Conservation (phyloP, 2,797 vertebrate genomes). For the Premnoplex brunnescens region DNA sequence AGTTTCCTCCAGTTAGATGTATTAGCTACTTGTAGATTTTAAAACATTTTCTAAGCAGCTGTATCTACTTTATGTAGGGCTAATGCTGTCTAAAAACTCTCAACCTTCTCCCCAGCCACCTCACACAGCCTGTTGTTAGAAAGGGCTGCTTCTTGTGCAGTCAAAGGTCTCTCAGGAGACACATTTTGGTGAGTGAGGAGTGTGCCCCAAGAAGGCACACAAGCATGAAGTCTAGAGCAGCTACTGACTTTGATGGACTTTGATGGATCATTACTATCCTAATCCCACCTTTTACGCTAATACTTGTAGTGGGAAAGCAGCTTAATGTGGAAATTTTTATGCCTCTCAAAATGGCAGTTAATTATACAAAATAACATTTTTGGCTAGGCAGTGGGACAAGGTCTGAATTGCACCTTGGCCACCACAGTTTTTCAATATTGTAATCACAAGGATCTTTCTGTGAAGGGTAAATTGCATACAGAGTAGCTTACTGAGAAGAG, state of each 20-base stretch:
- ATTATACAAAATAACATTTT: not conserved
- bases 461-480: not conserved
- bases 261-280: not conserved
- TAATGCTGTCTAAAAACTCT: accelerated
- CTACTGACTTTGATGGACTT: not conserved
- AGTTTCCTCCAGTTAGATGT: not conserved
- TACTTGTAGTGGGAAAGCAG: not conserved
- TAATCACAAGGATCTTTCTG: not conserved
- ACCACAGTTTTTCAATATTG: not conserved
- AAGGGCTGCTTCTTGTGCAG: not conserved
- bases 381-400: not conserved
- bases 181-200: not conserved
- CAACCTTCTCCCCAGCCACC: not conserved
- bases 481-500: not conserved
- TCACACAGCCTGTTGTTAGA: not conserved
- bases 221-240: not conserved
- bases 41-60: not conserved
- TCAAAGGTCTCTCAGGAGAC: not conserved
- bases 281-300: not conserved
- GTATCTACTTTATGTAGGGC: not conserved
- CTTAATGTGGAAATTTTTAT: not conserved
- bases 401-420: not conserved
- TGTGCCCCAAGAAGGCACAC: not conserved
- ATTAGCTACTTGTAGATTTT: not conserved
- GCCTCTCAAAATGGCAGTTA: not conserved